These are phyloP conservation scores for Drosophila mimica DNA, from an alignment of 2,888 invertebrate genomes.

Conservation along the genomic window DNA sequence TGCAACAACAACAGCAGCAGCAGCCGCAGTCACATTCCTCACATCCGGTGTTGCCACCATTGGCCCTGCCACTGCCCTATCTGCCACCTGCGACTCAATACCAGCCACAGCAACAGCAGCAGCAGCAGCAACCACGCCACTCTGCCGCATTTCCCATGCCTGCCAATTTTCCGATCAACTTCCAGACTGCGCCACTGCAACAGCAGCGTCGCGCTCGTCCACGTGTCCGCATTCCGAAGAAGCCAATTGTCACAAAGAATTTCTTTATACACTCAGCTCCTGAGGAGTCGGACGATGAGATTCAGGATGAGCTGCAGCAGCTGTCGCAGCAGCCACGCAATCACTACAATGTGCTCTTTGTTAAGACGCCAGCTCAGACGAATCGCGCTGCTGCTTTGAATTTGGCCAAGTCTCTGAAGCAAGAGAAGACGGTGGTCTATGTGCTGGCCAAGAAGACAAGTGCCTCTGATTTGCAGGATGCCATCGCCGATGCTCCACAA, in stretches of 20 bases:
- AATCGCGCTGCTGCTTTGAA: conserved; percentile 81
- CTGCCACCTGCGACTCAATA: conserved; percentile 61
- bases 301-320: conserved; percentile 81
- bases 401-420: conserved; percentile 81
- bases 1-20: conserved; percentile 61
- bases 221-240: conserved; percentile 73
- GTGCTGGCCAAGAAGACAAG: conserved; percentile 84
- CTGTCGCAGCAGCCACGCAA: conserved; percentile 81
- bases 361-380: conserved; percentile 83
- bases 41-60: conserved; percentile 62
- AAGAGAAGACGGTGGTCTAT: conserved; percentile 85
- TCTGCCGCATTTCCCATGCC: conserved; percentile 70
- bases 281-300: conserved; percentile 83
- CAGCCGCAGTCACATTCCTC: conserved; percentile 44
- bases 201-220: conserved; percentile 76
- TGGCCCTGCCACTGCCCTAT: conserved; percentile 66
- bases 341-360: conserved; percentile 84
- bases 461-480: conserved; percentile 82
- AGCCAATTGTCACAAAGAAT: conserved; percentile 83
- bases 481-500: conserved; percentile 81
- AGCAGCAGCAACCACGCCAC: conserved; percentile 24
- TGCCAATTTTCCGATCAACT: conserved; percentile 62
- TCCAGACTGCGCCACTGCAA: conserved; percentile 72
- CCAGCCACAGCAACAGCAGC: conserved; percentile 32
- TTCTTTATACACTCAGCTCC: conserved; percentile 85